These are phyloP conservation scores for Phaenicophaeus curvirostris DNA, from an alignment of 2,797 vertebrate species.

Conservation along the genomic window DNA sequence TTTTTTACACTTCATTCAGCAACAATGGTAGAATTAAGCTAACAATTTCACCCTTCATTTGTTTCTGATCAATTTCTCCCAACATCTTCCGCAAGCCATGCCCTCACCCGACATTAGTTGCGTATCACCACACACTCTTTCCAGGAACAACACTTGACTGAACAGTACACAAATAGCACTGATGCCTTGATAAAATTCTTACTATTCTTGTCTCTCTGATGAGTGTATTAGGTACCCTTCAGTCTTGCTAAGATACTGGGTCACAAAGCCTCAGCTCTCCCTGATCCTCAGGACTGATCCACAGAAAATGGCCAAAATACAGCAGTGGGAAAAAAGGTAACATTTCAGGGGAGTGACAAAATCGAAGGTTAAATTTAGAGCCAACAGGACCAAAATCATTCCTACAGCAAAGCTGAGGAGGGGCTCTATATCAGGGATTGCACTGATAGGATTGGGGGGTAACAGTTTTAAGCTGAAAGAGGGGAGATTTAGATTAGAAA, in stretches of 20 bases:
- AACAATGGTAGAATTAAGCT: neutral
- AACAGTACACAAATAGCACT: neutral
- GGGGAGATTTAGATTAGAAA: no score
- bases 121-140: neutral
- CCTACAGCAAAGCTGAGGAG: no score
- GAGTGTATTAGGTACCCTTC: neutral
- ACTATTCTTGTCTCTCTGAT: neutral
- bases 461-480: no score
- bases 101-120: neutral
- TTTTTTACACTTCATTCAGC: neutral
- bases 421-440: no score
- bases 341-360: neutral
- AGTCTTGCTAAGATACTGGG: neutral
- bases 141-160: neutral
- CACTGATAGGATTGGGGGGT: no score
- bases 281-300: neutral
- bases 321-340: neutral
- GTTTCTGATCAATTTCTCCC: conserved; percentile 26
- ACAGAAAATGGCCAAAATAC: neutral
- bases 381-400: neutral
- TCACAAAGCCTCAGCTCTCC: neutral
- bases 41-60: conserved; percentile 30
- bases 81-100: fast-evolving
- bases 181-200: neutral
- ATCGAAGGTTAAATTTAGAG: neutral